phyloP scores from a whole-genome alignment of 2,113 vertebrate genomes.

The Zosterops japonicus region DNA sequence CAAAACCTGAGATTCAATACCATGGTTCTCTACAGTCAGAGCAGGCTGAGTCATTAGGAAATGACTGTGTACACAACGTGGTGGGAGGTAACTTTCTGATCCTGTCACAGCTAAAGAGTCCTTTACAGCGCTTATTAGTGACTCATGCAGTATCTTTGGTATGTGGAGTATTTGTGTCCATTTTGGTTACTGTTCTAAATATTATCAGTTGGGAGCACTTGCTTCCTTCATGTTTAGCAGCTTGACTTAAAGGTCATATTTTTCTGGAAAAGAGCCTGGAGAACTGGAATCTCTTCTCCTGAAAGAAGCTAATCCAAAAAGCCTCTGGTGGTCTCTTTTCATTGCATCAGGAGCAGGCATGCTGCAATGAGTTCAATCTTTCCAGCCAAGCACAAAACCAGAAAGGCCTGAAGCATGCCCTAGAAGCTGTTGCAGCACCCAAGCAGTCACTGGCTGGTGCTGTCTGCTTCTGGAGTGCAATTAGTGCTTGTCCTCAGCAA shows the following conservation, averaged over 20 bases:
- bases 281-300: not conserved
- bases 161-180: not conserved
- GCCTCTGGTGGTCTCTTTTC: not conserved
- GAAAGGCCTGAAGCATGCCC: not conserved
- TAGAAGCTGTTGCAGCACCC: not conserved
- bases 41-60: slow-evolving; percentile 3
- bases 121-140: not conserved
- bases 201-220: not conserved
- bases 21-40: not conserved
- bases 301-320: not conserved
- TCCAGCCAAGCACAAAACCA: not conserved
- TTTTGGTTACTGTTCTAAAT: not conserved
- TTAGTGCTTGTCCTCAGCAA: not conserved
- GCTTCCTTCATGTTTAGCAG: not conserved
- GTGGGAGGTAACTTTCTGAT: not conserved
- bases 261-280: not conserved
- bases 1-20: not conserved
- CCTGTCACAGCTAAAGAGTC: not conserved
- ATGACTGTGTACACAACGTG: not conserved
- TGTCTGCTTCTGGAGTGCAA: not conserved
- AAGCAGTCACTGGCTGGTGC: not conserved
- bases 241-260: not conserved
- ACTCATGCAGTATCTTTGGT: not conserved
- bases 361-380: not conserved
- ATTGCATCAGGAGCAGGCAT: not conserved